A percentile compares a stretch with the other conserved stretches of the same genome.
Evolutionary conservation across 2,113 vertebrate species (phyloP).

Genomic region (Mormoops blainvillei): DNA sequence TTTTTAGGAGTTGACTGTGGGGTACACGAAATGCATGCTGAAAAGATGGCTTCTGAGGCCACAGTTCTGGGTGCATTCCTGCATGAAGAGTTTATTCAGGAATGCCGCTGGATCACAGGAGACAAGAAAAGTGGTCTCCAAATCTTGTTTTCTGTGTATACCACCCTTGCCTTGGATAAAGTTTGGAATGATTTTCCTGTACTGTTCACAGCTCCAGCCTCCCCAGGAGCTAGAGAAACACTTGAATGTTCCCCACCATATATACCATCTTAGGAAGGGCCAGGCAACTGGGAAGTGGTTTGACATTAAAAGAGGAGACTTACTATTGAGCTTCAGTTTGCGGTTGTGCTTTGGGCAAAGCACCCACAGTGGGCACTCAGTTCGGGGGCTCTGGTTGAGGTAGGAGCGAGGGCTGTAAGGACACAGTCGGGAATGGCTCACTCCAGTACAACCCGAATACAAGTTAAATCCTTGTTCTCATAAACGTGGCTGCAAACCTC

Average conservation of each 20-base stretch:
- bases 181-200: not conserved
- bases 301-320: not conserved
- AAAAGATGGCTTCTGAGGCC: not conserved
- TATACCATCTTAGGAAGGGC: not conserved
- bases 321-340: not conserved
- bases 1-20: not conserved
- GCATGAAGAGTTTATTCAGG: not conserved
- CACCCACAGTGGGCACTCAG: not conserved
- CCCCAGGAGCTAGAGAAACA: not conserved
- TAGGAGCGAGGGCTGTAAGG: not conserved
- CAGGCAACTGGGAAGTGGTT: not conserved
- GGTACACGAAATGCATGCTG: not conserved
- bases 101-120: not conserved
- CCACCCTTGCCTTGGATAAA: not conserved
- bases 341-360: not conserved
- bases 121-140: not conserved
- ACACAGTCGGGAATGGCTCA: not conserved
- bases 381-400: not conserved
- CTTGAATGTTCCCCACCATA: not conserved
- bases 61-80: no score
- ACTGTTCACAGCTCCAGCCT: not conserved
- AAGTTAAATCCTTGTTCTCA: not conserved
- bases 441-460: not conserved
- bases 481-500: not conserved
- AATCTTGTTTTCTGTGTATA: not conserved